Evolutionary conservation across 2,113 vertebrate genomes (phyloP).

Genomic region (Vicugna pacos): DNA sequence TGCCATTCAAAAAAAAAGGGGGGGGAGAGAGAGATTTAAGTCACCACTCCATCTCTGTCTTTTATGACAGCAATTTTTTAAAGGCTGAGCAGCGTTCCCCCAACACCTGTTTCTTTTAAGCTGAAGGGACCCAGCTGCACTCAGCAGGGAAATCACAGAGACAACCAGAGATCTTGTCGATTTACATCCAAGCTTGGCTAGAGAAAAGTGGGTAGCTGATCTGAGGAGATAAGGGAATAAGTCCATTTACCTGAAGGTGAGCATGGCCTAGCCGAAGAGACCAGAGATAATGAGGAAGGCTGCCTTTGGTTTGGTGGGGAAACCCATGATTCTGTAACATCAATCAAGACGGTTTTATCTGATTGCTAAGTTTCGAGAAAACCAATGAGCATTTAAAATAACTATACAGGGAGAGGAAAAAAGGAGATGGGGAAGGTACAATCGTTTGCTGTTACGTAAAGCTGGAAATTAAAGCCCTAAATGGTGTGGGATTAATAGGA

Average conservation of each 20-base stretch:
- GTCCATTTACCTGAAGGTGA: conserved; percentile 82
- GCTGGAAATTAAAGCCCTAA: conserved; percentile 55
- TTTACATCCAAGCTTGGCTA: conserved; percentile 77
- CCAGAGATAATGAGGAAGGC: conserved; percentile 78
- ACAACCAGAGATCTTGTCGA: conserved; percentile 80
- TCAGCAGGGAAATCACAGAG: conserved; percentile 83
- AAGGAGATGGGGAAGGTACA: conserved; percentile 40
- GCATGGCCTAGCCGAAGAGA: conserved; percentile 72
- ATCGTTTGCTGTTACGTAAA: conserved; percentile 59
- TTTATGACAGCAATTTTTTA: conserved; percentile 82
- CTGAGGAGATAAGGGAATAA: conserved; percentile 78
- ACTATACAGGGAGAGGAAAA: conserved; percentile 67
- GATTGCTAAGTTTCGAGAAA: conserved; percentile 81
- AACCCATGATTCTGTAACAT: conserved; percentile 81
- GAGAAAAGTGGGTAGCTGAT: conserved; percentile 81
- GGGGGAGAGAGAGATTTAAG: conserved; percentile 36
- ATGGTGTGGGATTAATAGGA: conserved; percentile 60
- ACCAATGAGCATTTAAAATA: conserved; percentile 78
- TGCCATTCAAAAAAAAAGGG: neutral
- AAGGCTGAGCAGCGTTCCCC: conserved; percentile 75
- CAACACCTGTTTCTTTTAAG: conserved; percentile 82
- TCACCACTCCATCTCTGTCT: conserved; percentile 71
- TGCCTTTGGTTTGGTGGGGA: conserved; percentile 75
- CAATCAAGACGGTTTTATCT: conserved; percentile 83
- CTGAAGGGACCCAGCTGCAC: conserved; percentile 78